phyloP scores from a whole-genome alignment of 2,888 invertebrate species.

The Hypomecis punctinalis region DNA sequence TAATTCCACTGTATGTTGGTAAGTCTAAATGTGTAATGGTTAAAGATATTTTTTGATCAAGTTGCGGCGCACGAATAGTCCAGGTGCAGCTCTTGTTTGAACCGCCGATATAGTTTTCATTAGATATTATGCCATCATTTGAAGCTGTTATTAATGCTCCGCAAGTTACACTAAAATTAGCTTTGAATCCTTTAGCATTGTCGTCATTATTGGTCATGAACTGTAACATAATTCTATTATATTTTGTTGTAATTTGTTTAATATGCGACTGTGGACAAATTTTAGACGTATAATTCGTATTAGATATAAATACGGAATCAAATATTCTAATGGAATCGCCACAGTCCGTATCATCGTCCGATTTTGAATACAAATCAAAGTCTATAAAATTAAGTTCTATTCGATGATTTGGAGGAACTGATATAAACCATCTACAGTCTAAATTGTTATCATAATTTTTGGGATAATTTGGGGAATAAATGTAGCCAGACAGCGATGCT shows the following conservation, averaged over 20 bases:
- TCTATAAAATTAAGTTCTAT: conserved; percentile 89
- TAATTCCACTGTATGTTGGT: conserved; percentile 49
- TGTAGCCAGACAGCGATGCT: conserved; percentile 85
- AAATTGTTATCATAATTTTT: conserved; percentile 89
- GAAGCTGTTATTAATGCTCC: conserved; percentile 87
- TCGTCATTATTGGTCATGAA: conserved; percentile 85
- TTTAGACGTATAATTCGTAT: conserved; percentile 81
- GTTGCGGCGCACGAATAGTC: conserved; percentile 85
- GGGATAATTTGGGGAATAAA: conserved; percentile 94
- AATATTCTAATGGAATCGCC: conserved; percentile 70
- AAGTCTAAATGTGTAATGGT: conserved; percentile 87
- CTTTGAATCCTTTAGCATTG: conserved; percentile 91
- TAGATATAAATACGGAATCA: conserved; percentile 55
- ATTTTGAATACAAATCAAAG: conserved; percentile 80
- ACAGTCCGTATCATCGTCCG: conserved; percentile 52
- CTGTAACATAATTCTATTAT: conserved; percentile 87
- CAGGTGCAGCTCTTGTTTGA: conserved; percentile 87
- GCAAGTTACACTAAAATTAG: conserved; percentile 88
- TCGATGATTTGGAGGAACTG: conserved; percentile 87
- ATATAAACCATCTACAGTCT: conserved; percentile 92
- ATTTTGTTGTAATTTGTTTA: conserved; percentile 80
- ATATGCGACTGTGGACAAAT: conserved; percentile 66
- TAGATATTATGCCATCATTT: conserved; percentile 82
- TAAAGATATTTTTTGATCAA: conserved; percentile 88
- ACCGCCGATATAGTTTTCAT: conserved; percentile 62